These are phyloP conservation scores for Caenorhabditis sp. DNA, from an alignment of 2,888 invertebrate genomes.

Conservation along the genomic window DNA sequence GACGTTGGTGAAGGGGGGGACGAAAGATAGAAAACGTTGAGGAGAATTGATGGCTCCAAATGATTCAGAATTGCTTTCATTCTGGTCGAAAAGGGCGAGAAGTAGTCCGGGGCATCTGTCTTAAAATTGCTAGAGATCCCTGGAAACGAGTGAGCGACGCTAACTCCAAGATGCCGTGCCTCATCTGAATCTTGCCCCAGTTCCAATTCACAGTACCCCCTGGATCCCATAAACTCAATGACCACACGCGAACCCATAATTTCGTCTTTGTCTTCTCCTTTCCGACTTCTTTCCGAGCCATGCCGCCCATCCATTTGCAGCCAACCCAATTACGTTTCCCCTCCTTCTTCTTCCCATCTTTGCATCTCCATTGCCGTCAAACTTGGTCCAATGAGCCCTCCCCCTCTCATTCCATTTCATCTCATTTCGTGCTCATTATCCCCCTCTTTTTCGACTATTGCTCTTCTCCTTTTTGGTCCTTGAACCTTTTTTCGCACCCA, in stretches of 20 bases:
- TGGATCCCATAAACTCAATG: too few species aligned
- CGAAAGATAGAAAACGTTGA: too few species aligned
- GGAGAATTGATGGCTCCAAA: constrained; percentile 6
- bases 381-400: background rate
- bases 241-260: background rate
- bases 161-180: too few species aligned
- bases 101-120: too few species aligned
- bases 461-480: constrained; percentile 1
- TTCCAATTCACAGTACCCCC: too few species aligned
- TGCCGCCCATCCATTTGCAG: constrained; percentile 5
- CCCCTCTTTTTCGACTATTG: background rate
- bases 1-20: background rate
- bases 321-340: constrained; percentile 20
- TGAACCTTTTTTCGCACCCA: constrained; percentile 2
- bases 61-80: background rate
- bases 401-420: background rate
- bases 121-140: too few species aligned
- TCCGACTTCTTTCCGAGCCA: too few species aligned
- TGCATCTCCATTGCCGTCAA: background rate
- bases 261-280: background rate
- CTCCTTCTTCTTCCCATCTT: too few species aligned
- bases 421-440: constrained; percentile 16
- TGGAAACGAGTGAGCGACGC: too few species aligned
- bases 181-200: too few species aligned
- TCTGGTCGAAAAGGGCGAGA: too few species aligned